Evolutionary conservation across 30 jellyfish, hydroid and myxozoan species (phyloP).

Genomic region (Aurelia coerulea): DNA sequence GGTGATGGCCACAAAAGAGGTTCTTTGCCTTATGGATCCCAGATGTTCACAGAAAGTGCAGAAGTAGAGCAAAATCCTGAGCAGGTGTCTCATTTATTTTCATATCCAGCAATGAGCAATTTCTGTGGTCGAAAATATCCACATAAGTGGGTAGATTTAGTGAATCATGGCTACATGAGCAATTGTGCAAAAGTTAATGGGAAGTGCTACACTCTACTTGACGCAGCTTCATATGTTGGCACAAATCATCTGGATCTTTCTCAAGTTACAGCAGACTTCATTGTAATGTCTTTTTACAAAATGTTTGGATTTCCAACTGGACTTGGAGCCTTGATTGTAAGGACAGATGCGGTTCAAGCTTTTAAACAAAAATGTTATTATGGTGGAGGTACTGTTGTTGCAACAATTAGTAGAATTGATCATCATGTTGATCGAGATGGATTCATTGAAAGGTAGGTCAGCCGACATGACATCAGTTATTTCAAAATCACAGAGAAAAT

Average conservation of each 20-base stretch:
- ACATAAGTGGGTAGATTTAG: slow-evolving; percentile 22
- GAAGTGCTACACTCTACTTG: slow-evolving; percentile 51
- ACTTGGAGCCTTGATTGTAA: slow-evolving; percentile 60
- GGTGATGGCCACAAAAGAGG: too few relatives aligned
- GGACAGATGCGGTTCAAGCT: slow-evolving; percentile 19
- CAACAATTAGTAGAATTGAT: slow-evolving; percentile 41
- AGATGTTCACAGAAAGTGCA: not conserved
- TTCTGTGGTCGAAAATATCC: slow-evolving; percentile 68
- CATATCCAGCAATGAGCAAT: slow-evolving; percentile 76
- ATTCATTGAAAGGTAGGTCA: slow-evolving; percentile 56
- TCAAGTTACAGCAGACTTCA: slow-evolving; percentile 38
- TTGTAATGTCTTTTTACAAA: slow-evolving; percentile 53
- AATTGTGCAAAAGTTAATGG: not conserved
- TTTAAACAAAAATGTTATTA: slow-evolving; percentile 40
- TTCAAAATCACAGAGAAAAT: too few relatives aligned
- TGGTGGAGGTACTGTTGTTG: slow-evolving; percentile 69
- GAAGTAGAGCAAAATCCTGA: not conserved
- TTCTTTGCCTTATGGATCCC: not conserved
- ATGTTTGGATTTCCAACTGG: slow-evolving; percentile 79
- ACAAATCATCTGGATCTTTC: slow-evolving; percentile 39
- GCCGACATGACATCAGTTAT: not conserved
- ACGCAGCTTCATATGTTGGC: slow-evolving; percentile 66
- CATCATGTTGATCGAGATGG: slow-evolving; percentile 39
- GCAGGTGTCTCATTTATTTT: slow-evolving; percentile 2
- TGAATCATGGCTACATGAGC: slow-evolving; percentile 14